Evolutionary conservation across 1,140 invertebrate genomes (phyloP).

Genomic region (Zaprionus vittiger): DNA sequence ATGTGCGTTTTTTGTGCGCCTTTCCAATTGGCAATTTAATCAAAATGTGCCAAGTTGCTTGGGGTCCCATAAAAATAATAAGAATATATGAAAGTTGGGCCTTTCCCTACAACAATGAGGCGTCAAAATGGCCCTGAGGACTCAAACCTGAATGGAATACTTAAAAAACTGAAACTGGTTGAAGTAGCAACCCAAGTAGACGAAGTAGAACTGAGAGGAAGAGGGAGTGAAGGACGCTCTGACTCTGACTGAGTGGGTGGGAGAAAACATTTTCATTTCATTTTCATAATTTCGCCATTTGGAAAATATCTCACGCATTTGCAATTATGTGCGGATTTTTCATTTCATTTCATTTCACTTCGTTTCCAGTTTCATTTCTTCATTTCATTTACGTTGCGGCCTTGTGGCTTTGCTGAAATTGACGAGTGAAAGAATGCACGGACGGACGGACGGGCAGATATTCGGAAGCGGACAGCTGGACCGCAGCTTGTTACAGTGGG

Average conservation of each 20-base stretch:
- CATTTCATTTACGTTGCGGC: slow-evolving; percentile 57
- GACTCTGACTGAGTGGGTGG: background rate
- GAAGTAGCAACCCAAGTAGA: background rate
- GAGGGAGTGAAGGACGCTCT: background rate
- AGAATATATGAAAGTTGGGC: slow-evolving; percentile 13
- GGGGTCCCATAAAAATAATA: slow-evolving; percentile 33
- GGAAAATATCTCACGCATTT: slow-evolving; percentile 80
- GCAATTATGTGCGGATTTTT: slow-evolving; percentile 81
- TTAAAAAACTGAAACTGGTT: slow-evolving; percentile 43
- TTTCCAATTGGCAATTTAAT: slow-evolving; percentile 40
- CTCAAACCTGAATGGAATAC: slow-evolving; percentile 55
- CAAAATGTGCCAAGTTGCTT: slow-evolving; percentile 9
- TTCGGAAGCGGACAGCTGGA: slow-evolving; percentile 5
- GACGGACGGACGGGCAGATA: background rate
- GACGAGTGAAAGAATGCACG: background rate
- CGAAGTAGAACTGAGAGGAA: background rate
- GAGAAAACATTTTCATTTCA: slow-evolving; percentile 58
- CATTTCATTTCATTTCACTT: slow-evolving; percentile 60
- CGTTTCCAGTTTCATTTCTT: slow-evolving; percentile 47
- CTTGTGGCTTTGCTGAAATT: slow-evolving; percentile 31
- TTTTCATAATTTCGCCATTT: slow-evolving; percentile 80
- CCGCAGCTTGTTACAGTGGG: slow-evolving; percentile 57
- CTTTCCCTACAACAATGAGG: slow-evolving; percentile 35
- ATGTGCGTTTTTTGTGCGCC: background rate
- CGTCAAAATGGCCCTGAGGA: slow-evolving; percentile 55